Base-by-base conservation (phyloP, 2,888 invertebrate genomes). In the Eurytoma californica region DNA sequence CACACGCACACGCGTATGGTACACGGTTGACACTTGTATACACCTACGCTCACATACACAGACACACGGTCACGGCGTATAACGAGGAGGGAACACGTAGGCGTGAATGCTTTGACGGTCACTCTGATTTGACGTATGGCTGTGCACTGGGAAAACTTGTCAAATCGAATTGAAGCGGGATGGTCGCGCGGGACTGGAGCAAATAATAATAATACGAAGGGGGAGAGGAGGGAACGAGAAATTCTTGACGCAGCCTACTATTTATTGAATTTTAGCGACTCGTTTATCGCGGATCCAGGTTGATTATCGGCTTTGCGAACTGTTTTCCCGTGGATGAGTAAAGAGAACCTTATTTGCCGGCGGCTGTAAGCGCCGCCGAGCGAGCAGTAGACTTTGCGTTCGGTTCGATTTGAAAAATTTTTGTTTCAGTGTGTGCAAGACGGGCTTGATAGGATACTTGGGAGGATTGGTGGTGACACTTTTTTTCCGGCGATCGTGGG, bases 341-440 rank as follows among this genome's bases (percentile, higher is more conserved):
- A 9, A 66, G 66, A 53, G 30, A 75, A 47, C 61, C 57, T 20
- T 65, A 68, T 68, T 16, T 12, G 28, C 39, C 2, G 28, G 28
- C 5, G 24, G 16, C 28, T 30, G 24, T 3, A 24, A 13, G 14
- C 2, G n/a, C 61, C 20, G 18, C 3, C 28, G 55, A 55, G 24
- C 57, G 60, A 39, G 16, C n/a, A n/a, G 28, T 30, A 69, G 67
- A 76, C 63, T 14, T 68, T 75, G 69, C 65, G 65, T 77, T 80
- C 77, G 66, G 73, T 80, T 80, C 77, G 80, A 80, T 80, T 80
- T 80, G 77, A 80, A 80, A 77, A 77, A 68, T 73, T 77, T 77
- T 80, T 77, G 58, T 77, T 80, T 80, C 77, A 80, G 77, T 80
- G 77, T 77, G 47, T 47, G n/a, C 39, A 60, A 72, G 16, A 49